Conservation (phyloP, 2,113 vertebrate species). For the Lasiurus cinereus region DNA sequence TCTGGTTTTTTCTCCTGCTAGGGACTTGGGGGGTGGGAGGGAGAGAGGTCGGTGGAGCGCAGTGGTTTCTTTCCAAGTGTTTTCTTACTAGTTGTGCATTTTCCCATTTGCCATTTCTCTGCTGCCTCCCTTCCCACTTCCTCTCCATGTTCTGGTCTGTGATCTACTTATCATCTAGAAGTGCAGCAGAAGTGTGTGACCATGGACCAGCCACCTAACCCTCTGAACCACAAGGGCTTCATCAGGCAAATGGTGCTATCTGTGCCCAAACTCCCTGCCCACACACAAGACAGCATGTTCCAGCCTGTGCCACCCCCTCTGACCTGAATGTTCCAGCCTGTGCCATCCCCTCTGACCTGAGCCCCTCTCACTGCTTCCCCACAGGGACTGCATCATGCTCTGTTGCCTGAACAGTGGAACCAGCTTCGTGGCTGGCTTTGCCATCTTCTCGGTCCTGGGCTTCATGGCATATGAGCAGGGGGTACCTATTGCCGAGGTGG, state of each 20-base stretch:
- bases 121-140: neutral
- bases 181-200: neutral
- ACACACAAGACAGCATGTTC: neutral
- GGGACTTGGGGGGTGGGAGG: neutral
- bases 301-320: fast-evolving
- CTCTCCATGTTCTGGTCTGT: fast-evolving
- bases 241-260: neutral
- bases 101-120: neutral
- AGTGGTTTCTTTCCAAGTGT: neutral
- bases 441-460: slow-evolving; percentile 99
- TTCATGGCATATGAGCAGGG: slow-evolving; percentile 99
- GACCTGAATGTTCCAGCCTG: neutral
- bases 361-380: slow-evolving; percentile 71
- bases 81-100: neutral
- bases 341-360: neutral
- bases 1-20: neutral
- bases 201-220: neutral
- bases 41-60: too few relatives aligned
- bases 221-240: neutral
- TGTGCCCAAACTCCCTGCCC: neutral
- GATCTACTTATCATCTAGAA: neutral
- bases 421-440: slow-evolving; percentile 98
- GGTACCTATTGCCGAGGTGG: slow-evolving; percentile 97
- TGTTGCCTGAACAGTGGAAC: slow-evolving; percentile 99
- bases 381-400: slow-evolving; percentile 97